Evolutionary conservation across 2,888 invertebrate genomes (phyloP), one percentile per base, ranked within the genome.

Genomic region (Rotaria socialis): DNA sequence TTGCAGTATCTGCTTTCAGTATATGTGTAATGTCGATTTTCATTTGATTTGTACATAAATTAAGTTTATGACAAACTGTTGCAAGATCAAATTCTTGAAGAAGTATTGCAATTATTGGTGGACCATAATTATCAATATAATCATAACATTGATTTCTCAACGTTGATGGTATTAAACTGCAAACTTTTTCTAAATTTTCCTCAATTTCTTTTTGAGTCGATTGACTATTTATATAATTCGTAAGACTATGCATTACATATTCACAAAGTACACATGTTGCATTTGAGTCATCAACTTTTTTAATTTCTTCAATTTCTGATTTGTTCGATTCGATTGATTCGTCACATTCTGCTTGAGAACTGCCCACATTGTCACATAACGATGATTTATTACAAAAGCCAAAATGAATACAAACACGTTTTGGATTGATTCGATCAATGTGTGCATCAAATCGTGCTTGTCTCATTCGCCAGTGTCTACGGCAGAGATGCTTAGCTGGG

Each of bases 201-300:
- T 85, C 55, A 14, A 55, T 60, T 85, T 85, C 85, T 24, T 56
- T 14, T 60, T 85, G 67, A 0, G 86, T 85, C 14, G 86, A 86
- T 43, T 86, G 60, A 55, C 56, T n/a, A 35, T 75, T 56, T 24
- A 86, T 86, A 43, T 86, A 86, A 75, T 75, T 84, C 24, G 67
- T 56, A 24, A 86, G 58, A n/a, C 85, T 75, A 60, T 47, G 80
- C 41, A 86, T 86, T 43, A 86, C 67, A 47, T 80, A 86, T 84
- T 86, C 85, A 41, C 86, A 86, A 22, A 86, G 56, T 41, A 86
- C 55, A 84, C 86, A 86, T 50, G 80, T 80, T 0, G 43, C n/a
- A 47, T 80, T 80, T 0, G 80, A 80, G n/a, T 80, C 80, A 47
- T 47, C 35, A 1, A 67, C 0, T 16, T 16, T 11, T 16, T 14